These are phyloP conservation scores for Hemiprocne comata DNA, from an alignment of 2,113 vertebrate species.

Conservation along the genomic window DNA sequence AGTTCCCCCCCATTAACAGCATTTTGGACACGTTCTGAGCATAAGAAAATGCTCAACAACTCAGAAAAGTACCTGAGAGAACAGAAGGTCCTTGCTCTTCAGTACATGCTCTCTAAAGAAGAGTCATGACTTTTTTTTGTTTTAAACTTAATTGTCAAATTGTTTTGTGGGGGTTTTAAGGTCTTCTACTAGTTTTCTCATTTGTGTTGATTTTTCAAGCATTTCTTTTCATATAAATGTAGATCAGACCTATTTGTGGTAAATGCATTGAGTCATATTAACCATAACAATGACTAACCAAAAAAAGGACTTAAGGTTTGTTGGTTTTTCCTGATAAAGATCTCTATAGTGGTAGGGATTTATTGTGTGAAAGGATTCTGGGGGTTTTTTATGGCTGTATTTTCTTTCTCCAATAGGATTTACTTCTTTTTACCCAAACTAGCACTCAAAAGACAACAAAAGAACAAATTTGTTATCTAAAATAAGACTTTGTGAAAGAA, in stretches of 20 bases:
- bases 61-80: not conserved
- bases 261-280: not conserved
- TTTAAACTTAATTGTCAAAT: not conserved
- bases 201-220: not conserved
- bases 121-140: not conserved
- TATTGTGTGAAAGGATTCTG: not conserved
- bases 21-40: not conserved
- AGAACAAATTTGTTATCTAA: not conserved
- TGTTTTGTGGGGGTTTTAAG: not conserved
- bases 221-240: not conserved
- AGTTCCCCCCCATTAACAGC: not conserved
- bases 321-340: not conserved
- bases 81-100: not conserved
- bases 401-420: not conserved
- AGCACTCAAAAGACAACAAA: not conserved
- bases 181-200: not conserved
- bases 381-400: not conserved
- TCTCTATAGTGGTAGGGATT: not conserved
- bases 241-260: not conserved
- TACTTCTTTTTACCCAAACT: not conserved
- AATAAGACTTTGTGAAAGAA: not conserved
- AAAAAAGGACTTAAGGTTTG: too few relatives aligned
- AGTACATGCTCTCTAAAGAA: not conserved
- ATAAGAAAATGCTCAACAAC: not conserved
- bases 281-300: not conserved